Base-by-base conservation (phyloP, 2,797 vertebrate species). In the Cynopterus sphinx region DNA sequence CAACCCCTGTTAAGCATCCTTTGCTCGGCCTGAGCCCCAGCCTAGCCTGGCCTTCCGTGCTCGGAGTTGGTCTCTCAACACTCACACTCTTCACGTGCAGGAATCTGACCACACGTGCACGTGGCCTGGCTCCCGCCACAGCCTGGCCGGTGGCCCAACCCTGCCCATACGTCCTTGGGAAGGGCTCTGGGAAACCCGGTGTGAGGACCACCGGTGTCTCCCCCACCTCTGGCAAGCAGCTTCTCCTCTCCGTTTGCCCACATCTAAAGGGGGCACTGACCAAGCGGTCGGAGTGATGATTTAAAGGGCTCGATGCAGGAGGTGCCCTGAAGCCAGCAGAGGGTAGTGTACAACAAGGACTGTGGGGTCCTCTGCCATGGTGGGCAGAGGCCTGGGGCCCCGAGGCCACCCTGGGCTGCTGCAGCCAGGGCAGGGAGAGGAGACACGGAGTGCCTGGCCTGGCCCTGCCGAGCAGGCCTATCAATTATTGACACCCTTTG, bases 401-500 rank as follows among this genome's bases (percentile, higher is more conserved):
- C 1, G 21, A 51, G 31, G 57, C 46, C 3, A 0, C 49, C 39
- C 13, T 9, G 19, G 31, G 61, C 31, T 6, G 19, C 94, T 0
- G n/a, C 55, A 9, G 75, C 63, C 6, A 6, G 87, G 75, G 73
- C 90, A 57, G 82, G 17, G 89, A 33, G 41, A 53, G 74, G 77
- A 33, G 3, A 15, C 77, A 65, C 22, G 46, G 5, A 71, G 51
- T 13, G 3, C 86, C 43, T 4, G 75, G 71, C 41, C 71, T 1
- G 26, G 65, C 24, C 59, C 43, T 1, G 49, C 83, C 0, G 0
- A 0, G 26, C 24, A 1, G 95, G 65, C 0, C 74, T 87, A 90
- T 98, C 46, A 97, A 98, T 98, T 98, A 98, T 98, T 98, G 3
- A 98, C 26, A 28, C 0, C 16, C 82, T 97, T 91, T 75, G 86